phyloP scores from a whole-genome alignment of 2,888 invertebrate species.

The Deroplatys truncata region DNA sequence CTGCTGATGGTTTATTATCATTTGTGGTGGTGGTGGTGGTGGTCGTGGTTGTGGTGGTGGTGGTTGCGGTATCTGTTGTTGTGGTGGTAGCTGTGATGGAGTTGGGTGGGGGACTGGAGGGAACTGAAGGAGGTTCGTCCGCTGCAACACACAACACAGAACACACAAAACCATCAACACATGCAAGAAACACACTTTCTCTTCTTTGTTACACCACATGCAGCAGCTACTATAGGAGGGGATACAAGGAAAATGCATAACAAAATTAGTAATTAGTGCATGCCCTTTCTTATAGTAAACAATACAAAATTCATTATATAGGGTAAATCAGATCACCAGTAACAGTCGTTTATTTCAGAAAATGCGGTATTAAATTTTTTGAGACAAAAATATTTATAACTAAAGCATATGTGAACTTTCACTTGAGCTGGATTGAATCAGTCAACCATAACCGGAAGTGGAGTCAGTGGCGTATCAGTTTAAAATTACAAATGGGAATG shows the following conservation, averaged over 20 bases:
- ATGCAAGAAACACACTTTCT: background rate
- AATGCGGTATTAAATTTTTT: too few species aligned
- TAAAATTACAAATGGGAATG: too few species aligned
- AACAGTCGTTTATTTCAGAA: too few species aligned
- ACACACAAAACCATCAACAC: constrained; percentile 5
- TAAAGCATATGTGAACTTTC: too few species aligned
- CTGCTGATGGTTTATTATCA: constrained; percentile 34
- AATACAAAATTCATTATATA: background rate
- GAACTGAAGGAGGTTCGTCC: constrained; percentile 16
- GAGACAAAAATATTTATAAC: too few species aligned
- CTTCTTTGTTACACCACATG: background rate
- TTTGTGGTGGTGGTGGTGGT: constrained; percentile 42
- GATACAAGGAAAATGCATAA: background rate
- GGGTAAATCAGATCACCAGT: too few species aligned
- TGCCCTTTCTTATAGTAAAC: background rate
- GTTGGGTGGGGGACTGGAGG: constrained; percentile 29
- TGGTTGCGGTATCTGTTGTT: constrained; percentile 42
- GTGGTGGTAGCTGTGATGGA: constrained; percentile 17
- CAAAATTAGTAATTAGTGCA: background rate
- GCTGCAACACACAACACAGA: constrained; percentile 29
- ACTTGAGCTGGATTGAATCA: too few species aligned
- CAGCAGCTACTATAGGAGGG: background rate
- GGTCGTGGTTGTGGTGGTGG: constrained; percentile 18
- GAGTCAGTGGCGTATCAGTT: too few species aligned
- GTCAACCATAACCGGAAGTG: too few species aligned